Evolutionary conservation across 2,113 vertebrate genomes (phyloP), one percentile per base, ranked within the genome.

Genomic region (Copsychus sechellarum): DNA sequence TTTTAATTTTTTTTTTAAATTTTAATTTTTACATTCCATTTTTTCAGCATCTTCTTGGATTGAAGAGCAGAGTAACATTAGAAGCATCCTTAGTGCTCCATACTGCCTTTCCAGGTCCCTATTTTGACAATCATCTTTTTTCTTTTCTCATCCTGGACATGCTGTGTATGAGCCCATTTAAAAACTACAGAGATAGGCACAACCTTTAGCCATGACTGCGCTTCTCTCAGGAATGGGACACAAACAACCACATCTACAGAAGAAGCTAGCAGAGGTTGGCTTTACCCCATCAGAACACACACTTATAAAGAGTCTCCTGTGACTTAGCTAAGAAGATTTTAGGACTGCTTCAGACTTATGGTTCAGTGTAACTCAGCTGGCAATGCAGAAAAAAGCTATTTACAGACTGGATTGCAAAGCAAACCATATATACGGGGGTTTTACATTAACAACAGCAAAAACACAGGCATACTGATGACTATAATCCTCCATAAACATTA

Each of bases 301-400:
- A 76, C n/a, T 60, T 89, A 45, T 70, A 60, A 6, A 56, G 29
- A 73, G 36, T 56, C 61, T 94, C 69, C 57, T 48, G 81, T 73
- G 91, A 85, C 28, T 33, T 38, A 91, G 61, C 70, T 77, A 94
- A 87, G 71, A 53, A 87, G 81, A 85, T 92, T 94, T 80, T 82
- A 89, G 74, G 61, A 38, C 71, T 72, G 54, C 54, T 94, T 82
- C 64, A 89, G 78, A 80, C 38, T 77, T 28, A 57, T 0, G 2
- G 71, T 45, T 81, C 78, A 69, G 54, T 42, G 25, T 58, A 95
- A 86, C 40, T 81, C 42, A 40, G 74, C 78, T 94, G 78, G 78
- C 58, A 91, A 80, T 83, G 71, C 58, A 94, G 67, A 66, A 85
- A 56, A 74, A 48, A 4, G 29, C 31, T 81, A 48, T 50, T 91